These are phyloP conservation scores for Hemibagrus wyckioides DNA, from an alignment of 2,113 vertebrate genomes.

Conservation along the genomic window DNA sequence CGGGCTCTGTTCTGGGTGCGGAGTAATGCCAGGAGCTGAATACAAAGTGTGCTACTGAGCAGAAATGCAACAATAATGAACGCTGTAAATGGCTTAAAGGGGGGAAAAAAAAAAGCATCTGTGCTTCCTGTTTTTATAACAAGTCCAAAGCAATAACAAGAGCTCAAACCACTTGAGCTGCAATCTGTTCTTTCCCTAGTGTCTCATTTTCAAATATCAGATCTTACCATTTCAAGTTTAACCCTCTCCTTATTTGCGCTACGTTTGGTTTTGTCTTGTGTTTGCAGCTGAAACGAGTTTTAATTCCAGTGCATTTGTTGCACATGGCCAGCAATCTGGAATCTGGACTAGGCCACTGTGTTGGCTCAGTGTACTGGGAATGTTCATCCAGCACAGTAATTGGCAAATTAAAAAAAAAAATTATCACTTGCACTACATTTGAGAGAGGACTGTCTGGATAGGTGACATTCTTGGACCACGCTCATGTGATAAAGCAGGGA, in stretches of 20 bases:
- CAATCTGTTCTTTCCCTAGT: background rate
- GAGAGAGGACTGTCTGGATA: background rate
- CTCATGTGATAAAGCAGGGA: background rate
- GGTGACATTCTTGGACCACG: background rate
- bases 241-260: background rate
- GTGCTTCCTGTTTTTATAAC: background rate
- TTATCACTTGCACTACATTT: background rate
- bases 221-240: background rate
- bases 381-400: background rate
- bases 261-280: background rate
- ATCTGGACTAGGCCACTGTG: background rate
- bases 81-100: background rate
- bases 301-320: background rate
- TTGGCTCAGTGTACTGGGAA: background rate
- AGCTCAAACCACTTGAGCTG: background rate
- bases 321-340: background rate
- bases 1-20: background rate
- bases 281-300: background rate
- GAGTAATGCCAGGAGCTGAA: conserved; percentile 27
- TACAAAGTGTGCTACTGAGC: conserved; percentile 45
- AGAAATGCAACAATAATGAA: background rate
- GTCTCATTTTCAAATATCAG: background rate
- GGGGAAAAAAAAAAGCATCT: background rate
- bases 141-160: background rate
- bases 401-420: background rate